Conservation (phyloP, 2,888 invertebrate species). For the Eustalomyia histrio region DNA sequence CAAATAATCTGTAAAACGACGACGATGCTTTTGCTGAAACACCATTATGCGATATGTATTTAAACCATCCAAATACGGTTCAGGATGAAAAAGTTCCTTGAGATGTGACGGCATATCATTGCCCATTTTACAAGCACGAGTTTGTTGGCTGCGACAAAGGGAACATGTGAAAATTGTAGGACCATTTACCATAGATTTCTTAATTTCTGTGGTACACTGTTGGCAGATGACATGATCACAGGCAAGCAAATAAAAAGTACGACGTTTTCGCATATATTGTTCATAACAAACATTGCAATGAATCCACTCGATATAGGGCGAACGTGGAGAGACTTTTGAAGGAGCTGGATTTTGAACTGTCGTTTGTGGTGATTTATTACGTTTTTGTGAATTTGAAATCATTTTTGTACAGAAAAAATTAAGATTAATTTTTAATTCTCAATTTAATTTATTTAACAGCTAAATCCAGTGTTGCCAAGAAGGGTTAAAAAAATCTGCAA, state of each 20-base stretch:
- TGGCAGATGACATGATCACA: conserved; percentile 73
- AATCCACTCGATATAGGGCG: conserved; percentile 70
- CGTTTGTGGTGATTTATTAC: neutral
- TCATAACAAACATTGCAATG: conserved; percentile 75
- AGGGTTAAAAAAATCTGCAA: too few species aligned
- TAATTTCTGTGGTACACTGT: conserved; percentile 68
- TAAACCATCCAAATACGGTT: conserved; percentile 69
- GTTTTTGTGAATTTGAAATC: neutral
- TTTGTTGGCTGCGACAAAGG: conserved; percentile 68
- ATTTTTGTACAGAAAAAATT: neutral
- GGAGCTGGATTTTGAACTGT: neutral
- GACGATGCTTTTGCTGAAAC: conserved; percentile 70
- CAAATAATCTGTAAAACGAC: conserved; percentile 67
- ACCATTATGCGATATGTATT: conserved; percentile 58
- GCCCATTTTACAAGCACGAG: conserved; percentile 70
- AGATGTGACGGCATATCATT: conserved; percentile 71
- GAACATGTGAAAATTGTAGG: conserved; percentile 69
- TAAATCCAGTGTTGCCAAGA: too few species aligned
- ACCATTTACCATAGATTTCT: conserved; percentile 63
- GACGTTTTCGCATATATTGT: conserved; percentile 66
- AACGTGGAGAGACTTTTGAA: neutral
- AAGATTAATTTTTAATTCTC: too few species aligned
- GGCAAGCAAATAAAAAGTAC: conserved; percentile 71
- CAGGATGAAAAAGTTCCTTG: conserved; percentile 74
- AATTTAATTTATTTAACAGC: too few species aligned